Percentiles rank a stretch among this genome's conserved stretches.
Conservation (phyloP, 2,797 vertebrate genomes). For the Spondyliosoma cantharus region DNA sequence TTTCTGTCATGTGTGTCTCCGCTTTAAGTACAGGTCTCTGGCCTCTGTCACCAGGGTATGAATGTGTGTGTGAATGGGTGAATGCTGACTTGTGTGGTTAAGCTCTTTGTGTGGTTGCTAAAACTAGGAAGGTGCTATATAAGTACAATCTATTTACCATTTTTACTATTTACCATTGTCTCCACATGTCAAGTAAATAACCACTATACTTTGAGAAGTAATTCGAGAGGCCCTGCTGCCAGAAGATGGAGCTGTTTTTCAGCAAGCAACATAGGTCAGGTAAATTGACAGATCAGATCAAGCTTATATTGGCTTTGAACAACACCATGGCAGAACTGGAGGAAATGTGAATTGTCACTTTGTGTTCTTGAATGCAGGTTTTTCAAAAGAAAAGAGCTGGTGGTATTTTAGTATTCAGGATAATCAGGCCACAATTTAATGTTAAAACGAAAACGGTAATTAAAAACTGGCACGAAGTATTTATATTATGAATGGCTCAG, state of each 20-base stretch:
- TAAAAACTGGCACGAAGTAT: neutral
- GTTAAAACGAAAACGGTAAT: neutral
- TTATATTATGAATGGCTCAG: neutral
- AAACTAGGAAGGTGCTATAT: too few species aligned
- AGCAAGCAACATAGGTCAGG: neutral
- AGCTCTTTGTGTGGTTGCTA: too few species aligned
- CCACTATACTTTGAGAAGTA: neutral
- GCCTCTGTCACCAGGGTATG: too few species aligned
- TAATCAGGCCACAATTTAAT: too few species aligned
- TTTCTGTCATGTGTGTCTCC: neutral
- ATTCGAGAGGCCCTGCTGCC: neutral
- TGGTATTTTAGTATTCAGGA: too few species aligned
- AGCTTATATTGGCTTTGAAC: neutral
- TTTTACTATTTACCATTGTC: too few species aligned
- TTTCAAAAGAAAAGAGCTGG: neutral
- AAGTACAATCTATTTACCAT: too few species aligned
- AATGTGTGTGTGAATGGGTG: too few species aligned
- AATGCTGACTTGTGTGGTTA: too few species aligned
- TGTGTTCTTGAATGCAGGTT: neutral
- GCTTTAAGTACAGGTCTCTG: too few species aligned
- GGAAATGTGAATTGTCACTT: neutral
- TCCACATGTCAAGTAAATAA: neutral
- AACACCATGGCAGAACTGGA: neutral
- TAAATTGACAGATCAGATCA: neutral
- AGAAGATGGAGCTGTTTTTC: conserved; percentile 27